Conservation (phyloP, 2,797 vertebrate genomes). For the Eurystomus glaucurus region DNA sequence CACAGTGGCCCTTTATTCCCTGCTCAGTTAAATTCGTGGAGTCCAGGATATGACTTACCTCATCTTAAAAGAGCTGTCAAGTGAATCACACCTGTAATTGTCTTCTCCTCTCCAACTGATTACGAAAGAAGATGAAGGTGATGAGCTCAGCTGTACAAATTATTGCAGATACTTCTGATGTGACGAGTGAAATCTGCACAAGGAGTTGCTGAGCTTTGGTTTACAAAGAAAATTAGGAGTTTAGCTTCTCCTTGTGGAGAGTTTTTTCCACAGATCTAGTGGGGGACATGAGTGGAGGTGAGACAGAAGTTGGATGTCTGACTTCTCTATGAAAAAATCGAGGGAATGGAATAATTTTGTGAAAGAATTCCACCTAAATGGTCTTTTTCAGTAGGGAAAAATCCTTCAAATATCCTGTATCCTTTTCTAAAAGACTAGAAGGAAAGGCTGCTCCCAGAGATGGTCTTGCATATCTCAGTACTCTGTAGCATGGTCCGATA, state of each 20-base stretch:
- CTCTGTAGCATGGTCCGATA: background rate
- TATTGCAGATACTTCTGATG: background rate
- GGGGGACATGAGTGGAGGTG: background rate
- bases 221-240: background rate
- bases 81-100: accelerated
- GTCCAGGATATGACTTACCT: background rate
- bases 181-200: background rate
- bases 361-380: background rate
- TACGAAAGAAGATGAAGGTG: background rate
- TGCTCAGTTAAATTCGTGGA: background rate
- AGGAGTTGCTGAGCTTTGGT: background rate
- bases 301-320: too few relatives aligned
- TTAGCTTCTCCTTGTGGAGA: background rate
- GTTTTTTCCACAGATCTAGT: background rate
- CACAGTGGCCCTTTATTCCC: background rate
- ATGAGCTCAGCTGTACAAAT: background rate
- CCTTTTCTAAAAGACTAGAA: background rate
- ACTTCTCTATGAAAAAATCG: accelerated
- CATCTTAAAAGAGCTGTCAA: background rate
- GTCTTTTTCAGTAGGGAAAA: background rate
- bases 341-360: background rate
- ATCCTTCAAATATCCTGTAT: background rate
- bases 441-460: background rate
- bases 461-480: background rate
- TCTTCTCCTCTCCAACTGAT: background rate